These are phyloP conservation scores for Pelecanus crispus DNA, from an alignment of 2,113 vertebrate species.

Conservation along the genomic window DNA sequence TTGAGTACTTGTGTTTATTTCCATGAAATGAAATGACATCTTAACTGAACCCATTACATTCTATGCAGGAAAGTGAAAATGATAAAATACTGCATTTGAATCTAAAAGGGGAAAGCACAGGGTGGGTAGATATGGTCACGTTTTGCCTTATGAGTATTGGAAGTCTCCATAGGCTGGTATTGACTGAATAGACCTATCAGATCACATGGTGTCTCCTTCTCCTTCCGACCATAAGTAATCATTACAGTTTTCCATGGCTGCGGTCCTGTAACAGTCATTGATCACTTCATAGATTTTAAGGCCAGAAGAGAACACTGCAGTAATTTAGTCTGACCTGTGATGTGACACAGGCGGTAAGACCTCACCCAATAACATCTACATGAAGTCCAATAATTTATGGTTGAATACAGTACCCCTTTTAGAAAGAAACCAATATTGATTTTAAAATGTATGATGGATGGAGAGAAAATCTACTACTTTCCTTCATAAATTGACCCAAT, in stretches of 20 bases:
- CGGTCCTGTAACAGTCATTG: background rate
- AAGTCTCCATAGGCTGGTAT: background rate
- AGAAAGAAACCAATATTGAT: conserved; percentile 3
- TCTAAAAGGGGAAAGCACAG: background rate
- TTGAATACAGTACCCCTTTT: background rate
- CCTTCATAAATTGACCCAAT: background rate
- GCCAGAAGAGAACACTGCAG: background rate
- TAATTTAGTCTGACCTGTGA: background rate
- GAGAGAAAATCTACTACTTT: conserved; percentile 1
- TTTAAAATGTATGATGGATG: background rate
- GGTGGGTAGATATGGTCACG: too few relatives aligned
- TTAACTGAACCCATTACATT: background rate
- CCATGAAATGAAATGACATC: background rate
- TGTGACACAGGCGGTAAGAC: background rate
- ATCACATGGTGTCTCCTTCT: background rate
- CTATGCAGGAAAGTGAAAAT: background rate
- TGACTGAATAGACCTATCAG: background rate
- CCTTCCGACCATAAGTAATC: background rate
- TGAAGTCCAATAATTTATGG: background rate
- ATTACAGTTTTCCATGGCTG: background rate
- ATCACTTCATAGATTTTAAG: conserved; percentile 18
- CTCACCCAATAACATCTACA: background rate
- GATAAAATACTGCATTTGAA: background rate
- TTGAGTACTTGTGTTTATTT: background rate
- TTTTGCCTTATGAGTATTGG: background rate